Base-by-base conservation (phyloP, 2,113 vertebrate genomes). In the Mellivora capensis region DNA sequence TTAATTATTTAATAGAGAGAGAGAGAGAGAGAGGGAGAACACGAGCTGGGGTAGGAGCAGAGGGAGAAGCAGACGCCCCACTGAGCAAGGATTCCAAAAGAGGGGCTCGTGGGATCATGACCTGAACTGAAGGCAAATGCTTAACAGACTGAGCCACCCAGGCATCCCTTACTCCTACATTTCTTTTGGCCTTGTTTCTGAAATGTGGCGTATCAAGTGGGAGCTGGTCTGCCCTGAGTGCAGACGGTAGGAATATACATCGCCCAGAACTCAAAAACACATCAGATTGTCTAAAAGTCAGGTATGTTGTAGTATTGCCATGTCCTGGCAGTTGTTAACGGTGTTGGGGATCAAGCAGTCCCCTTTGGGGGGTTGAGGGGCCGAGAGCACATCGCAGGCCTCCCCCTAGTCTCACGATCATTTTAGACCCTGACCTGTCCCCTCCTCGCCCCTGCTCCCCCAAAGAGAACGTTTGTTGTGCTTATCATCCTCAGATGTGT, bases 311-410 rank as follows among this genome's bases (percentile, higher is more conserved):
- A 21, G 49, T 52, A 42, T n/a, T 61, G 25, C 79, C 37, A 1
- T 44, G 67, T 27, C 14, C 86, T 71, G 71, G 52, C 11, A 1
- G 23, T 54, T 69, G 7, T 37, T 47, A 67, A 42, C 23, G 18
- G 4, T 90, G 31, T 47, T 23, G 20, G 23, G n/a, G 64, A 61
- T 25, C 54, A 29, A 59, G 27, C 2, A 31, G 12, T 77, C 15
- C 8, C 13, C 0, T 0, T 34, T 42, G 52, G 74, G 7, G 10
- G 3, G 37, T 42, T 42, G 69, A 6, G 4, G 2, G 87, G 44
- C 42, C 0, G 1, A 29, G 17, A 72, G 64, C 72, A 1, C 7
- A 15, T 14, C 9, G 6, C 64, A n/a, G 44, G 2, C 25, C 34
- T 42, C 3, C 18, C 52, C 29, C 4, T 44, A 29, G 25, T 5